Base-by-base conservation (phyloP, 1,140 invertebrate species). In the Heterodera carotae region DNA sequence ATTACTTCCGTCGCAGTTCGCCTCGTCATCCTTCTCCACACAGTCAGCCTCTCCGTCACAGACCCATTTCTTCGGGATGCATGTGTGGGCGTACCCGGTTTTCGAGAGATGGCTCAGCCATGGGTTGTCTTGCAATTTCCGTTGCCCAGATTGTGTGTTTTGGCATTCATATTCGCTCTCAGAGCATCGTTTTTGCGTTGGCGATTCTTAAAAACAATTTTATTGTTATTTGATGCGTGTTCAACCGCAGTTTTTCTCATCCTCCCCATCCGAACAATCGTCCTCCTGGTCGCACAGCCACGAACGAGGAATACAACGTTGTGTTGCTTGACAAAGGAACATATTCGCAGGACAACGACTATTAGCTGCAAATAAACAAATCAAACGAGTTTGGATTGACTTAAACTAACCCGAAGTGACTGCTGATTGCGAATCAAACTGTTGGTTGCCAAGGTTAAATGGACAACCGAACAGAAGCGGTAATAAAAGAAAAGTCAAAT, bases 231-330 rank as follows among this genome's bases (percentile, higher is more conserved):
- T 22, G 89, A 89, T 56, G 91, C 89, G n/a, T n/a, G n/a, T n/a
- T n/a, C n/a, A n/a, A 4, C 91, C 90, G 84, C 94, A 95, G 85
- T 93, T 90, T 39, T 90, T 89, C 84, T 95, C 94, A 84, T 95
- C 94, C 59, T 91, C 92, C 31, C 91, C 91, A 83, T 94, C 93
- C 5, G 75, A 56, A 59, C 84, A 88, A 31, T 84, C 81, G 22
- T 82, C 80, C 77, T 94, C 93, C 10, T 92, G 92, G 83, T 95
- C 93, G 87, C 94, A 95, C 0, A 91, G 86, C 90, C 93, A 94
- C 2, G 91, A 89, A 77, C 91, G 88, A 59, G 92, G 91, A 67
- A 95, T 91, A 88, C 94, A 95, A 3, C 93, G 90, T 2, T 92
- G 93, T 85, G 93, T 93, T 64, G 34, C 33, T 8, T 31, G 12